A percentile compares a stretch with the other conserved stretches of the same genome.
These are phyloP conservation scores for Drosophila navojoa DNA, from an alignment of 1,140 invertebrate genomes.

Conservation along the genomic window DNA sequence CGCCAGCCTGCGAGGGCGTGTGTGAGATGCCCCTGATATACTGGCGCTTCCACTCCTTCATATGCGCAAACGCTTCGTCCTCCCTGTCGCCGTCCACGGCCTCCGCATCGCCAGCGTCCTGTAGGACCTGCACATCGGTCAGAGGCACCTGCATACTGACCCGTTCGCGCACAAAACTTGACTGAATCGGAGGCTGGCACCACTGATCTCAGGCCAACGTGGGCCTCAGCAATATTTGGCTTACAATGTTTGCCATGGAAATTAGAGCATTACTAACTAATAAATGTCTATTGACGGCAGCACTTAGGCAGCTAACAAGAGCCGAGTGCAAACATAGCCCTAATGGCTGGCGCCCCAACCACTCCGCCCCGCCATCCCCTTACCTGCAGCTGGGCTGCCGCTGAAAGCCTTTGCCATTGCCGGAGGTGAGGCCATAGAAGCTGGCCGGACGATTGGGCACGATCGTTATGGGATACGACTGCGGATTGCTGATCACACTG, in stretches of 20 bases:
- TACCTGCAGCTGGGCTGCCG: slow-evolving; percentile 78
- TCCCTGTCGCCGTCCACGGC: slow-evolving; percentile 51
- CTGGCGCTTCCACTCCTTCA: slow-evolving; percentile 72
- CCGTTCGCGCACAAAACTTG: slow-evolving; percentile 40
- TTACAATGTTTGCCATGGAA: slow-evolving; percentile 1
- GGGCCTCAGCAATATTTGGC: slow-evolving; percentile 37
- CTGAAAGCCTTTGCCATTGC: slow-evolving; percentile 63
- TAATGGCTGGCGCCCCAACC: slow-evolving; percentile 25
- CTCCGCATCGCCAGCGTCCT: slow-evolving; percentile 59
- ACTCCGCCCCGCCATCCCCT: background rate
- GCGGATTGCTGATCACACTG: slow-evolving; percentile 82
- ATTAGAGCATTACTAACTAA: slow-evolving; percentile 64
- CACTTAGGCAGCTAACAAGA: slow-evolving; percentile 53
- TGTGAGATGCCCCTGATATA: slow-evolving; percentile 78
- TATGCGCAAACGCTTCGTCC: slow-evolving; percentile 63
- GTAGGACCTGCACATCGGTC: slow-evolving; percentile 69
- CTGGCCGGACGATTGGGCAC: slow-evolving; percentile 77
- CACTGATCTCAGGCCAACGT: slow-evolving; percentile 44
- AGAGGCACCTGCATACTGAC: slow-evolving; percentile 67
- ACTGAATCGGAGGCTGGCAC: slow-evolving; percentile 39
- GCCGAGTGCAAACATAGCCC: slow-evolving; percentile 8
- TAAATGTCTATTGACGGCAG: slow-evolving; percentile 45
- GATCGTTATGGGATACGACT: slow-evolving; percentile 82
- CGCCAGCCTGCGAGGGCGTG: slow-evolving; percentile 75
- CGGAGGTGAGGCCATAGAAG: slow-evolving; percentile 62